Base-by-base conservation (phyloP, 2,797 vertebrate species). In the Anomalospiza imberbis region DNA sequence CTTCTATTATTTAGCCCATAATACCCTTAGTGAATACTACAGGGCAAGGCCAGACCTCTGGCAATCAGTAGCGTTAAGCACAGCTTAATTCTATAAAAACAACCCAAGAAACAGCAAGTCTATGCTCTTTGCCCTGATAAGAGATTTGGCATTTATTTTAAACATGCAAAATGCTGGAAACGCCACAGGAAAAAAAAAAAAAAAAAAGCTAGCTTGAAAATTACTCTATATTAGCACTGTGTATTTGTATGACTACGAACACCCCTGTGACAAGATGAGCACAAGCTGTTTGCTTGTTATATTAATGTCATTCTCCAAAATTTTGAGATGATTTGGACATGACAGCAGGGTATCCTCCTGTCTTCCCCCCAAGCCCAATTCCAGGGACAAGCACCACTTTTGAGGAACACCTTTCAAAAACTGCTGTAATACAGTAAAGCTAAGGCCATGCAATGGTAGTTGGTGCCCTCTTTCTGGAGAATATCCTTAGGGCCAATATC, bases 221-320 rank as follows among this genome's bases (percentile, higher is more conserved):
- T 36, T 5, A 44, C 16, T 83, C 13, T 15, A 0, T 18, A 10
- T 38, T 38, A 45, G 31, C 51, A 21, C 5, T 2, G 1, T 6
- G 3, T 7, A 11, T 3, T 0, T 10, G 7, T 32, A 15, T 24
- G 40, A 31, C 17, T 17, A 31, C 0, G 0, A 57, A 21, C 24
- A 24, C 2, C 6, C 21, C 14, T 14, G 21, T 1, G 8, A 58
- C 34, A 70, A 24, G 48, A 72, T 0, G 1, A 25, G 16, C 8
- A 17, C 42, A 6, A 42, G 40, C 7, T 4, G 10, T 18, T 70
- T 32, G 13, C 82, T 32, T 44, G 6, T 26, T 53, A 0, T 5
- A 28, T 8, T n/a, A 7, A 42, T 54, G 63, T 76, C 6, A 10
- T 34, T 71, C 31, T 34, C 82, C 53, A 58, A 12, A 54, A 13